Evolutionary conservation across 1,140 invertebrate species (phyloP).

Genomic region (Holcopasites calliopsidis): DNA sequence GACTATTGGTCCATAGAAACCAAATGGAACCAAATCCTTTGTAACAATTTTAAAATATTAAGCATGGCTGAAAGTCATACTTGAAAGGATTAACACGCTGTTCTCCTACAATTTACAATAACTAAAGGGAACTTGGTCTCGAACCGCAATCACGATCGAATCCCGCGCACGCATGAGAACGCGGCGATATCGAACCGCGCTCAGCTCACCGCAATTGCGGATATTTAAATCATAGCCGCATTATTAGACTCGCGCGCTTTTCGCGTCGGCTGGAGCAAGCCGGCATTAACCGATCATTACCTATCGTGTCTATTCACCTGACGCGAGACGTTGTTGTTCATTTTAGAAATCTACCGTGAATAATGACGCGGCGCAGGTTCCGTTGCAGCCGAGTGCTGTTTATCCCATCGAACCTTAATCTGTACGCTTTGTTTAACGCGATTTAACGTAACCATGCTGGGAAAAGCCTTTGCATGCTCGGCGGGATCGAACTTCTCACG

Average conservation of each 20-base stretch:
- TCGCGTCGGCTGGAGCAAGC: constrained; percentile 1
- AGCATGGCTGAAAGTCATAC: too few relatives aligned
- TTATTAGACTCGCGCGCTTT: constrained; percentile 6
- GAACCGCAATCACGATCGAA: neutral
- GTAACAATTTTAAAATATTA: too few relatives aligned
- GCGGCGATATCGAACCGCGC: neutral
- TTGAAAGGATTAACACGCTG: too few relatives aligned
- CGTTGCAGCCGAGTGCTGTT: neutral
- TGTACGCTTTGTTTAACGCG: neutral
- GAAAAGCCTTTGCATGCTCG: constrained; percentile 6
- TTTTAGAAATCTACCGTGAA: constrained; percentile 24
- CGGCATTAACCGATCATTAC: constrained; percentile 15
- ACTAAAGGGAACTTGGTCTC: too few relatives aligned
- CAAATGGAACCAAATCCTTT: too few relatives aligned
- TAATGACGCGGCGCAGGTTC: constrained; percentile 7
- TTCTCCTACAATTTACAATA: neutral
- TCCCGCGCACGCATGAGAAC: neutral
- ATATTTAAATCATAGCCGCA: constrained; percentile 5
- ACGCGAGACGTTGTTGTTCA: constrained; percentile 15
- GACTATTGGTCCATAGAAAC: too few relatives aligned
- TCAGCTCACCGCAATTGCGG: neutral
- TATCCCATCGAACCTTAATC: constrained; percentile 5
- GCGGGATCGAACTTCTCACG: constrained; percentile 12
- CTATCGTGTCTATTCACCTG: neutral
- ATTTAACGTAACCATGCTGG: neutral